These are phyloP conservation scores for Lytechinus variegatus DNA, from an alignment of 35 echinoderm and acorn worm species.

Conservation along the genomic window DNA sequence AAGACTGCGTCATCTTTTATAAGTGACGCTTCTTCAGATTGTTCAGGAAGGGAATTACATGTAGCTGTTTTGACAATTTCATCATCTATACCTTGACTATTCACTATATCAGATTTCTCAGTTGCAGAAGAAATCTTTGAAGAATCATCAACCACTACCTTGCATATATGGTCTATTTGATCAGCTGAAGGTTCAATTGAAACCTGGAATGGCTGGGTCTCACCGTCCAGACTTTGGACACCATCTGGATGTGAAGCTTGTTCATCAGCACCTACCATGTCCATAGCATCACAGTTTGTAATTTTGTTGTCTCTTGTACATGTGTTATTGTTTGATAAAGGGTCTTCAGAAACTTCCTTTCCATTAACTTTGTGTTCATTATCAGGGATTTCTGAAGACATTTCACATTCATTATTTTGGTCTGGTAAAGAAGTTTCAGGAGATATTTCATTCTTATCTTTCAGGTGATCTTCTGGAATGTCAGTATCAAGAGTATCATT, in stretches of 20 bases:
- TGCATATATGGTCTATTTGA: not conserved
- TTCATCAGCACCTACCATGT: not conserved
- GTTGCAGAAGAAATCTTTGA: not conserved
- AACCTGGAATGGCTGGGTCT: not conserved
- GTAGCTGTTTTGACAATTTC: not conserved
- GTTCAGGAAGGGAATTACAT: not conserved
- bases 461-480: not conserved
- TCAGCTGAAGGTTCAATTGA: not conserved
- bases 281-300: not conserved
- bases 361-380: not conserved
- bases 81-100: not conserved
- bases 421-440: not conserved
- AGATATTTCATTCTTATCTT: not conserved
- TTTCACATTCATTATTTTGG: not conserved
- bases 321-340: not conserved
- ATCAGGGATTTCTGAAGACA: not conserved
- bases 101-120: not conserved
- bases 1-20: not conserved
- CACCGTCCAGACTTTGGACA: not conserved
- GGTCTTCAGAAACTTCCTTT: not conserved
- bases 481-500: not conserved
- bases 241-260: not conserved
- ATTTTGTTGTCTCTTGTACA: not conserved
- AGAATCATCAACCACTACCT: not conserved
- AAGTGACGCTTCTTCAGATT: not conserved